These are phyloP conservation scores for Catamblyrhynchus diadema DNA, from an alignment of 2,797 vertebrate genomes.

Conservation along the genomic window DNA sequence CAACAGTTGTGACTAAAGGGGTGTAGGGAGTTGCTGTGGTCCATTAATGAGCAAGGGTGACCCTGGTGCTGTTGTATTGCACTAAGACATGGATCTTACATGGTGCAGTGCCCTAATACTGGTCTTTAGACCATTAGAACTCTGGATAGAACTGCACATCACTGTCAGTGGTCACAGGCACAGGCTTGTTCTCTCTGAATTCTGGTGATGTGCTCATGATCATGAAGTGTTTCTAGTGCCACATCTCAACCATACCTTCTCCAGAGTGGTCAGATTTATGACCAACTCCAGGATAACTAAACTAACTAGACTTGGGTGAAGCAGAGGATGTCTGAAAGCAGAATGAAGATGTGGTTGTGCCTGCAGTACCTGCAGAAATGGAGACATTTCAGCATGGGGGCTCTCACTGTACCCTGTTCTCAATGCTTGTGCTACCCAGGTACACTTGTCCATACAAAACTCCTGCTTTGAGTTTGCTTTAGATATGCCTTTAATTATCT, in stretches of 20 bases:
- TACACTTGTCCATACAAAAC: neutral
- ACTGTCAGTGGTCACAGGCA: neutral
- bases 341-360: neutral
- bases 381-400: neutral
- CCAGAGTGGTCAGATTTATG: neutral
- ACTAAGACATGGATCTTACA: no score
- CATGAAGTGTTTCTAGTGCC: neutral
- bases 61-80: neutral
- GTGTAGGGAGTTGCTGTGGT: neutral
- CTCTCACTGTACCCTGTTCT: neutral
- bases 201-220: neutral
- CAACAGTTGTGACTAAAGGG: neutral
- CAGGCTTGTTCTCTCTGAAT: neutral
- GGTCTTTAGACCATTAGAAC: neutral
- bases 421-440: neutral
- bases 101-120: neutral
- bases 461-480: neutral
- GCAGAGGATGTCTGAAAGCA: neutral
- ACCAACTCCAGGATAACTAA: neutral
- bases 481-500: neutral
- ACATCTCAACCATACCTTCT: neutral
- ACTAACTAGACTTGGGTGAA: neutral
- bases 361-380: neutral
- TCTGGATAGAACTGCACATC: rapidly evolving
- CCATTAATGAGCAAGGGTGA: neutral